Percentiles rank a stretch among this genome's conserved stretches.
phyloP scores from a whole-genome alignment of 2,797 vertebrate genomes.

The Antrozous pallidus region DNA sequence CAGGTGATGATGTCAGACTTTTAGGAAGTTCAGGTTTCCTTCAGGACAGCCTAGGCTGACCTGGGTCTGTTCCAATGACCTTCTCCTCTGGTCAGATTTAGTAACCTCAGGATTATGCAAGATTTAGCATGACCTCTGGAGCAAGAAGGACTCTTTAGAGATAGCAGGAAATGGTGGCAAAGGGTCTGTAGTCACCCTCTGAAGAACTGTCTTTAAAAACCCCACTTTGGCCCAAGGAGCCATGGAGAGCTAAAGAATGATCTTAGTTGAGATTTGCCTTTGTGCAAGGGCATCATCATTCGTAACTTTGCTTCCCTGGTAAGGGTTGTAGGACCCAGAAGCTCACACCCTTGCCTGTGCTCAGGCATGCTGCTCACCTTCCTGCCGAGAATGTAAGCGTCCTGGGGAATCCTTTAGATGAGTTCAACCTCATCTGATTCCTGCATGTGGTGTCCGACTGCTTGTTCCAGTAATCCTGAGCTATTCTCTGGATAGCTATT shows the following conservation, averaged over 20 bases:
- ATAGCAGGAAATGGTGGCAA: not conserved
- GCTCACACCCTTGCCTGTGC: not conserved
- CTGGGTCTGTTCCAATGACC: not conserved
- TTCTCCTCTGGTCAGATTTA: not conserved
- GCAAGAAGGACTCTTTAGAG: not conserved
- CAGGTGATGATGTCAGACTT: not conserved
- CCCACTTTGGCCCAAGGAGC: not conserved
- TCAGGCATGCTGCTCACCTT: not conserved
- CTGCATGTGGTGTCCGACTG: not conserved
- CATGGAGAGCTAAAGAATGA: not conserved
- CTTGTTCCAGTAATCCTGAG: not conserved
- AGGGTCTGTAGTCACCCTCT: not conserved
- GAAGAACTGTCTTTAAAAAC: not conserved
- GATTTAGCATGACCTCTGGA: not conserved
- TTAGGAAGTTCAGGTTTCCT: not conserved
- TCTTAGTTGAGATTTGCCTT: not conserved
- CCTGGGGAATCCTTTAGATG: not conserved
- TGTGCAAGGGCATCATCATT: fast-evolving
- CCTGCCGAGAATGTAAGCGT: not conserved
- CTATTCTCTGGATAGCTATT: not conserved
- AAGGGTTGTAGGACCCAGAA: not conserved
- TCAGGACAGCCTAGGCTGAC: not conserved
- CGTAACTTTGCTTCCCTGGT: not conserved
- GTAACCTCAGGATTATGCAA: not conserved
- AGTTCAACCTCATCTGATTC: not conserved